Evolutionary conservation across 2,888 invertebrate species (phyloP).

Genomic region (Caenorhabditis doughertyi): DNA sequence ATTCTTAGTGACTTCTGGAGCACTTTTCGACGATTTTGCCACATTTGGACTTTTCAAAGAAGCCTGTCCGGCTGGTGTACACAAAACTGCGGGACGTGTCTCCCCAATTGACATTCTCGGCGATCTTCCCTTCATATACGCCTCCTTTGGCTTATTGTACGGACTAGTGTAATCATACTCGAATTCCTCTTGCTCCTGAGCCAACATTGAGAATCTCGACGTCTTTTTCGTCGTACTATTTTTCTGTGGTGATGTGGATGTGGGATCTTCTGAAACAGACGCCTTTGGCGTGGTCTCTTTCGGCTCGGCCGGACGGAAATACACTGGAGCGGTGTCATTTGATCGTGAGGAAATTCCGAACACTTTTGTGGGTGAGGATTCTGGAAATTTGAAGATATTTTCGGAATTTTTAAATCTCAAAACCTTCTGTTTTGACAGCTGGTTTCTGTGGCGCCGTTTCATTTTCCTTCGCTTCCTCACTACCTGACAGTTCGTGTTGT

Average conservation of each 20-base stretch:
- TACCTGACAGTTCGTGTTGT: slow-evolving; percentile 52
- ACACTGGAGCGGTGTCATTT: slow-evolving; percentile 13
- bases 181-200: slow-evolving; percentile 50
- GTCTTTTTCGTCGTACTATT: slow-evolving; percentile 7
- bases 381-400: no score
- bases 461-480: slow-evolving; percentile 66
- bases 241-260: no score
- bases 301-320: slow-evolving; percentile 18
- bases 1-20: slow-evolving; percentile 8
- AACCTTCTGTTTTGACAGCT: neutral
- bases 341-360: slow-evolving; percentile 37
- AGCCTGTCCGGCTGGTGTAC: slow-evolving; percentile 60
- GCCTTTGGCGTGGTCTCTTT: slow-evolving; percentile 8
- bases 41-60: slow-evolving; percentile 35
- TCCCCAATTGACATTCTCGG: slow-evolving; percentile 72
- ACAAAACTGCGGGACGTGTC: slow-evolving; percentile 68
- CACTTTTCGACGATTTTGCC: slow-evolving; percentile 16
- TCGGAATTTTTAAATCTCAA: no score
- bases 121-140: slow-evolving; percentile 70
- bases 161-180: slow-evolving; percentile 51
- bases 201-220: slow-evolving; percentile 46
- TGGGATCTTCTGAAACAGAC: neutral
- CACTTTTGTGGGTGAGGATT: slow-evolving; percentile 32
- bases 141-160: slow-evolving; percentile 68
- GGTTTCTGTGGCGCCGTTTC: neutral